A percentile compares a stretch with the other conserved stretches of the same genome.
Conservation (phyloP, 1,140 invertebrate species). For the Penaeus indicus region DNA sequence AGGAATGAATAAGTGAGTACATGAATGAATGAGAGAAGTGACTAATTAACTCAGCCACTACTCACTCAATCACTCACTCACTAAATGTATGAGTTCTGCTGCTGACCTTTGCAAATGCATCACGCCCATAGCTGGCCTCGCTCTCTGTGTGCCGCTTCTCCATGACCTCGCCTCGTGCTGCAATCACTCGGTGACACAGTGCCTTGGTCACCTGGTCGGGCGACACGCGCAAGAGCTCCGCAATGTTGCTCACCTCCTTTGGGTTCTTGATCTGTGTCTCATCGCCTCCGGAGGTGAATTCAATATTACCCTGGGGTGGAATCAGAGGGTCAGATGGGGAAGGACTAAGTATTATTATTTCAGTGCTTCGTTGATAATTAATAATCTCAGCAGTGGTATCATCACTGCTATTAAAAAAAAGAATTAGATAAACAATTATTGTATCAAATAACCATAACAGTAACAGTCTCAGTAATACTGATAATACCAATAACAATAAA, state of each 20-base stretch:
- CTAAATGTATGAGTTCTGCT: neutral
- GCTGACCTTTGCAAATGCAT: conserved; percentile 89
- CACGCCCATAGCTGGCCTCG: conserved; percentile 90
- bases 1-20: no score
- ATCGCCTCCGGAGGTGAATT: conserved; percentile 79
- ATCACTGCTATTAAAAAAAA: no score
- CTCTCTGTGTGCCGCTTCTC: conserved; percentile 87
- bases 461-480: no score
- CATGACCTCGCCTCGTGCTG: conserved; percentile 94
- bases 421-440: no score
- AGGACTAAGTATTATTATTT: neutral
- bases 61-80: neutral
- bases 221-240: conserved; percentile 81
- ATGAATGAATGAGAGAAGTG: no score
- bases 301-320: conserved; percentile 79
- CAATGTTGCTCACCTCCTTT: conserved; percentile 76
- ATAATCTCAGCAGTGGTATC: no score
- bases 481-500: no score
- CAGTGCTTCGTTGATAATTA: no score
- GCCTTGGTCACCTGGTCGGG: conserved; percentile 81
- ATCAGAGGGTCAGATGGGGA: neutral
- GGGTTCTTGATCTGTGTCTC: conserved; percentile 76
- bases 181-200: conserved; percentile 88
- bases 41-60: neutral
- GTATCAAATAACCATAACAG: no score